phyloP scores from a whole-genome alignment of 2,113 vertebrate species.

The Gasterosteus aculeatus region DNA sequence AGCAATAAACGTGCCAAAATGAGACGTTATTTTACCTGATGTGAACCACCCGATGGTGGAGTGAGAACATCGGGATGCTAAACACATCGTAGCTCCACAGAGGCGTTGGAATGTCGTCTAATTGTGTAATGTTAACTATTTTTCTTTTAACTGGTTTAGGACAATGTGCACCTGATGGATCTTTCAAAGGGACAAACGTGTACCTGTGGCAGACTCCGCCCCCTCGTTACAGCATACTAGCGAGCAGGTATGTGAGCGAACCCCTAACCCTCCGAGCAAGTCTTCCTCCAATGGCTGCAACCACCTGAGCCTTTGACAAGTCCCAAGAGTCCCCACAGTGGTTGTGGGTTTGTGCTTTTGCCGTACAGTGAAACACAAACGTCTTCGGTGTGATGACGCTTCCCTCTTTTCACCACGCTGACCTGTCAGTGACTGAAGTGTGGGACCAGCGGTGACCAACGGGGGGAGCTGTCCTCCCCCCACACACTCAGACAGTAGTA shows the following conservation, averaged over 20 bases:
- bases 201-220: background rate
- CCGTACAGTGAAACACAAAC: background rate
- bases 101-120: too few relatives aligned
- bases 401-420: background rate
- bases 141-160: too few relatives aligned
- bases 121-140: too few relatives aligned
- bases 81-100: too few relatives aligned
- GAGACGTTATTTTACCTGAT: too few relatives aligned
- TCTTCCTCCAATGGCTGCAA: background rate
- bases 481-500: slow-evolving; percentile 69
- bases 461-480: background rate
- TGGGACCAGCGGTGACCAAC: background rate
- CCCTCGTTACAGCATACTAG: background rate
- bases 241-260: background rate
- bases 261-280: background rate
- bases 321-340: background rate
- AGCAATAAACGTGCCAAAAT: too few relatives aligned
- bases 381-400: background rate
- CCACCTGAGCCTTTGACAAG: background rate
- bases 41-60: too few relatives aligned
- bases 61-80: too few relatives aligned
- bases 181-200: too few relatives aligned
- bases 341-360: too few relatives aligned
- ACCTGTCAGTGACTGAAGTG: slow-evolving; percentile 11
- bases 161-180: too few relatives aligned